A percentile compares a stretch with the other conserved stretches of the same genome.
These are phyloP conservation scores for Kryptolebias ocellatus DNA, from an alignment of 2,797 vertebrate species.

Conservation along the genomic window DNA sequence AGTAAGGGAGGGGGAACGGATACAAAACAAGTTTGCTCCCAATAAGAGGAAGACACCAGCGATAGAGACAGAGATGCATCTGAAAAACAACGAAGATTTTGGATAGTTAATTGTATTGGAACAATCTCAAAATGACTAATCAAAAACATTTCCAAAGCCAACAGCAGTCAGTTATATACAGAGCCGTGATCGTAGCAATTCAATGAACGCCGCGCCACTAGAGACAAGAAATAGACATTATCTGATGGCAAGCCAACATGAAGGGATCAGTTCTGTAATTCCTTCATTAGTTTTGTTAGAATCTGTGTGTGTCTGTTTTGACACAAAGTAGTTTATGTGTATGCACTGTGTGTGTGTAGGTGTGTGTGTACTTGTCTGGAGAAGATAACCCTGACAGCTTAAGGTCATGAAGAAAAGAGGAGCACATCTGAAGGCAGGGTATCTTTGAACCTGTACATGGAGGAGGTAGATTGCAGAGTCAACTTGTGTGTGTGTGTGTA, in stretches of 20 bases:
- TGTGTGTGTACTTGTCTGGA: conserved; percentile 49
- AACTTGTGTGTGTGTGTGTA: conserved; percentile 38
- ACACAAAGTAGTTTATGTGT: conserved; percentile 15
- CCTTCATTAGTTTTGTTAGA: conserved; percentile 62
- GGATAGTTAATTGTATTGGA: conserved; percentile 19
- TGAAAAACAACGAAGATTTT: not conserved
- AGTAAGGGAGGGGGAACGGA: conserved; percentile 40
- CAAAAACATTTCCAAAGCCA: conserved; percentile 4
- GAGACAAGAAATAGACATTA: not conserved
- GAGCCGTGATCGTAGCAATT: conserved; percentile 12
- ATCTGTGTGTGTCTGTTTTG: conserved; percentile 24
- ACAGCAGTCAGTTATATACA: conserved; percentile 9
- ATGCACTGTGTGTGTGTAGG: conserved; percentile 20
- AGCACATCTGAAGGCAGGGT: conserved; percentile 75
- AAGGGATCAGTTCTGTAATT: conserved; percentile 65
- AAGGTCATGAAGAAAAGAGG: conserved; percentile 79
- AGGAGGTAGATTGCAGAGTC: conserved; percentile 52
- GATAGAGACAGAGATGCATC: not conserved
- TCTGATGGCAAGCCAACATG: conserved; percentile 67
- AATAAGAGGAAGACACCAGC: not conserved
- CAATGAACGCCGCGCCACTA: not conserved
- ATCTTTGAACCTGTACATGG: conserved; percentile 63
- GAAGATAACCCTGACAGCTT: conserved; percentile 82
- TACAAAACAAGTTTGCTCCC: conserved; percentile 12
- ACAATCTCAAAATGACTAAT: conserved; percentile 6